Percentiles rank a stretch among this genome's conserved stretches.
Conservation (phyloP, 2,797 vertebrate species). For the Peromyscus melanophrys region DNA sequence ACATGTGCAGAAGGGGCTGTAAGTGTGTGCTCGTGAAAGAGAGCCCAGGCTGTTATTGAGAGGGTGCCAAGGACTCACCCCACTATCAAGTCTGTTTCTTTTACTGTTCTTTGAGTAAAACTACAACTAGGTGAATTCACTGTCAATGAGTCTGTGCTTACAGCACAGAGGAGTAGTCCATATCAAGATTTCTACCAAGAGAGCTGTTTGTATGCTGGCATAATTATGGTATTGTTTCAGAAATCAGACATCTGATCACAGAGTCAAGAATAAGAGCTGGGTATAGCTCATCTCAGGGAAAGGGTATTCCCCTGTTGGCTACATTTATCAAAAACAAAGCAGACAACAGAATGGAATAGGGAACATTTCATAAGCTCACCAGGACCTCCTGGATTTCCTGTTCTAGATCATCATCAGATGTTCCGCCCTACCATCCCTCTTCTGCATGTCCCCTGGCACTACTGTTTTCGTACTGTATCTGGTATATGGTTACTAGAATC, state of each 20-base stretch:
- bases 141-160: not conserved
- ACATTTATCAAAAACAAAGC: not conserved
- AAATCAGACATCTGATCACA: not conserved
- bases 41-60: not conserved
- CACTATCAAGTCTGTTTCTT: slow-evolving; percentile 32
- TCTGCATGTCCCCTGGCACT: not conserved
- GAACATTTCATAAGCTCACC: not conserved
- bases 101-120: slow-evolving; percentile 36
- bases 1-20: not conserved
- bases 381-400: not conserved
- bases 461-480: not conserved
- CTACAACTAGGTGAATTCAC: not conserved
- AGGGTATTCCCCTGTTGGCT: slow-evolving; percentile 23
- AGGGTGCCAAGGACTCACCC: not conserved
- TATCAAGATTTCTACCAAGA: not conserved
- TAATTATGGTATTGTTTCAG: slow-evolving; percentile 25
- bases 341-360: not conserved
- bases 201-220: not conserved
- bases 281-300: slow-evolving; percentile 1
- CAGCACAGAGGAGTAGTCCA: not conserved
- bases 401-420: not conserved
- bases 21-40: not conserved
- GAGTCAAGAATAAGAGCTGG: slow-evolving; percentile 10
- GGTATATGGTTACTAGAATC: not conserved
- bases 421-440: fast-evolving